Base-by-base conservation (phyloP, 2,113 vertebrate species). In the Polyodon spathula region DNA sequence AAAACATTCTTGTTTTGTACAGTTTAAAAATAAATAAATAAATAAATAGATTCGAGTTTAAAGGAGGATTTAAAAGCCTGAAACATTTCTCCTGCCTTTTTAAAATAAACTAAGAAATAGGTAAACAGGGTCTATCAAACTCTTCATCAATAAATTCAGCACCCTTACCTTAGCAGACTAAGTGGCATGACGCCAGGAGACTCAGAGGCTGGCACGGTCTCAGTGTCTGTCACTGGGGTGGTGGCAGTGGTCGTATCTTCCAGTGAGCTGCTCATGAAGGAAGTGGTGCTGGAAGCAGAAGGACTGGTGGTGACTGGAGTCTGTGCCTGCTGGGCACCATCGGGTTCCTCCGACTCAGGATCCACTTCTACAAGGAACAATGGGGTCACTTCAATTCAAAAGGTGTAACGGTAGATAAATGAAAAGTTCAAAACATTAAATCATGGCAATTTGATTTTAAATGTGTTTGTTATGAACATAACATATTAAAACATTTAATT, bases 241-340 rank as follows among this genome's bases (percentile, higher is more conserved):
- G 96, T 98, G 46, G 96, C 95, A 0, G 95, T 98, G 61, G 96
- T 98, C 38, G 96, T 98, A 68, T 98, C 96, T 68, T 98, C 96
- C 67, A 98, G 76, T 0, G 96, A 98, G 68, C 94, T 97, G 77
- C 96, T 98, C 94, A 98, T 98, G 76, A 98, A 98, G 61, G 95
- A 98, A 0, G 96, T 98, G 2, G 93, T 98, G 81, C 96, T 98
- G 8, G 96, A 98, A 55, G 94, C 94, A 0, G 96, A 98, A 5
- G 96, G 95, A 72, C 95, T 98, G 44, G 95, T 98, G 58, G 96
- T 98, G 63, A 98, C 86, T 0, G 96, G 96, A 0, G 96, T 98
- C 65, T 98, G 96, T 6, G 94, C 90, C 77, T 92, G 77, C 71
- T 90, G 90, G 17, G 89, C 83, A 0, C 87, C 89, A 52, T 97